A percentile compares a stretch with the other conserved stretches of the same genome.
These are phyloP conservation scores for Gallinago nigripennis DNA, from an alignment of 2,797 vertebrate species.

Conservation along the genomic window DNA sequence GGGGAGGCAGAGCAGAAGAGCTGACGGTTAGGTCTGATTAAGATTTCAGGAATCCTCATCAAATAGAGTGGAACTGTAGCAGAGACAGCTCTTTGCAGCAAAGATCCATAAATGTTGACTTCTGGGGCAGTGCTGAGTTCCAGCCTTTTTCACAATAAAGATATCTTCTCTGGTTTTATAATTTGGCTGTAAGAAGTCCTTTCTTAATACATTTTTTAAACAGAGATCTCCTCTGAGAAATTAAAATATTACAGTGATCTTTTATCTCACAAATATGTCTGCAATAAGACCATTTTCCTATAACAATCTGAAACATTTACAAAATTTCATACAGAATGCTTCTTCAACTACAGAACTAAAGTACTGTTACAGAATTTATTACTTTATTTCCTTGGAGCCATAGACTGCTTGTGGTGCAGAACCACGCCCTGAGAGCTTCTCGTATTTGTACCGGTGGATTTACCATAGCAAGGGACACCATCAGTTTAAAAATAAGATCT, in stretches of 20 bases:
- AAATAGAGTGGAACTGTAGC: constrained; percentile 57
- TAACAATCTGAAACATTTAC: background rate
- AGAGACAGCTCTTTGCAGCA: constrained; percentile 46
- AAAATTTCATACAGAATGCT: background rate
- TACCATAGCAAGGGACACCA: background rate
- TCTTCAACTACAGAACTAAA: background rate
- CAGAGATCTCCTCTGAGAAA: constrained; percentile 55
- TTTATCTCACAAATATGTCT: constrained; percentile 35
- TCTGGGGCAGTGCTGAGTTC: constrained; percentile 30
- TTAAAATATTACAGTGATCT: constrained; percentile 22
- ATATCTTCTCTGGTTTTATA: constrained; percentile 19
- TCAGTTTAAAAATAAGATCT: background rate
- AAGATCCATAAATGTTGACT: constrained; percentile 56
- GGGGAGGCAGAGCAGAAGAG: constrained; percentile 50
- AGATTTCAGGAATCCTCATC: constrained; percentile 64
- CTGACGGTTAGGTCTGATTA: constrained; percentile 61
- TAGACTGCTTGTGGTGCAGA: background rate
- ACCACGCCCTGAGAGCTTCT: background rate
- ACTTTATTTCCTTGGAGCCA: background rate
- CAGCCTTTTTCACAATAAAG: constrained; percentile 31
- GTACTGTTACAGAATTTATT: background rate
- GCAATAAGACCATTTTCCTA: background rate
- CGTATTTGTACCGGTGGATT: background rate
- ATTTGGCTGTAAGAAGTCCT: constrained; percentile 33
- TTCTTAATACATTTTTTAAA: constrained; percentile 21